These are phyloP conservation scores for Emberiza fucata DNA, from an alignment of 2,113 vertebrate genomes.

Conservation along the genomic window DNA sequence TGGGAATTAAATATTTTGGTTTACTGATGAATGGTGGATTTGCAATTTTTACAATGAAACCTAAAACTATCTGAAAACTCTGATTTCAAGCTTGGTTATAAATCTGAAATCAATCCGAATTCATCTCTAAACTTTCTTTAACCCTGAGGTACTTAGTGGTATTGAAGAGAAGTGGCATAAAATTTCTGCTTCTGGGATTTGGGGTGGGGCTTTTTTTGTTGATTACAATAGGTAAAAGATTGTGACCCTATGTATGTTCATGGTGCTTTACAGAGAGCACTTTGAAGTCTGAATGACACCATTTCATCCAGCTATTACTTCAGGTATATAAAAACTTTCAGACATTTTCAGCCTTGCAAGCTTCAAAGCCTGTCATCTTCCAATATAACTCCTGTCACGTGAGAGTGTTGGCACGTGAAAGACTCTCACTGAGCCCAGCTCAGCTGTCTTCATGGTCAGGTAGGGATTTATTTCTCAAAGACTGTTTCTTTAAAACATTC, in stretches of 20 bases:
- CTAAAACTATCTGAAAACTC: background rate
- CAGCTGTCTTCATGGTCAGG: conserved; percentile 34
- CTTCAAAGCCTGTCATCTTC: conserved; percentile 3
- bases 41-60: background rate
- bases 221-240: background rate
- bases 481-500: conserved; percentile 42
- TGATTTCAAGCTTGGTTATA: background rate
- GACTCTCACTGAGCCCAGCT: background rate
- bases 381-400: background rate
- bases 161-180: background rate
- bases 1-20: background rate
- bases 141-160: background rate
- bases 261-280: background rate
- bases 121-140: background rate
- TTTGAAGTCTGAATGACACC: background rate
- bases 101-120: background rate
- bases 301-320: background rate
- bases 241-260: background rate
- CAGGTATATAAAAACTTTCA: background rate
- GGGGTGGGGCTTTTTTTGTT: background rate
- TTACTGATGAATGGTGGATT: background rate
- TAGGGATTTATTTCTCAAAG: conserved; percentile 54
- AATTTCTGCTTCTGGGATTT: background rate
- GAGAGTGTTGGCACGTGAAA: background rate
- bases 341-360: conserved; percentile 1